phyloP scores from a whole-genome alignment of 2,797 vertebrate species.

The Artibeus jamaicensis region DNA sequence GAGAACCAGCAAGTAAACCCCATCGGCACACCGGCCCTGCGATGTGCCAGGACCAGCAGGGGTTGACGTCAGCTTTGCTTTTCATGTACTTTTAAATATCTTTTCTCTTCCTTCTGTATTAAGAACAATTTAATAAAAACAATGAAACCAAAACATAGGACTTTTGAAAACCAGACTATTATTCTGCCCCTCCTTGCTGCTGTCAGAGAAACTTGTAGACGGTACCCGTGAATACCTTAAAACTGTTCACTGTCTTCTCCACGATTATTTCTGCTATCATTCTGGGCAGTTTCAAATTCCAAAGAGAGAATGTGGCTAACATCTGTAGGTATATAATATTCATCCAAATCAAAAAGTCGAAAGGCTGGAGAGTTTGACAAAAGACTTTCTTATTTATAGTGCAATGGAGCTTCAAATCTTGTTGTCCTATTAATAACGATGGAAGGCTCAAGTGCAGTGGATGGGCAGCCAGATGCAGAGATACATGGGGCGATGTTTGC shows the following conservation, averaged over 20 bases:
- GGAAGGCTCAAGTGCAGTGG: neutral
- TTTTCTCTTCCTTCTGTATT: neutral
- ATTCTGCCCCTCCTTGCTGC: neutral
- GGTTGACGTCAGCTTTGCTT: neutral
- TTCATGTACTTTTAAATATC: neutral
- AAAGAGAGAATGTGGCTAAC: neutral
- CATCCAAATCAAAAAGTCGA: neutral
- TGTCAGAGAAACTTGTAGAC: neutral
- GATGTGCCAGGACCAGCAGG: neutral
- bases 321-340: neutral
- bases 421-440: neutral
- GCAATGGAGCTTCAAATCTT: neutral
- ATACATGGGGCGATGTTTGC: rapidly evolving
- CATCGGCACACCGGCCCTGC: rapidly evolving
- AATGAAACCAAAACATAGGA: neutral
- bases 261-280: neutral
- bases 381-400: neutral
- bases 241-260: neutral
- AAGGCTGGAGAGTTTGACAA: neutral
- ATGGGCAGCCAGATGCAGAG: neutral
- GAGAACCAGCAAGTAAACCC: neutral
- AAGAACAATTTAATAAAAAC: neutral
- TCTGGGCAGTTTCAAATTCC: neutral
- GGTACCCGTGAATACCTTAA: neutral
- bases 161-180: neutral